These are phyloP conservation scores for Ephydatia muelleri DNA, from an alignment of 37 sponge, comb jelly and placozoan genomes.

Conservation along the genomic window DNA sequence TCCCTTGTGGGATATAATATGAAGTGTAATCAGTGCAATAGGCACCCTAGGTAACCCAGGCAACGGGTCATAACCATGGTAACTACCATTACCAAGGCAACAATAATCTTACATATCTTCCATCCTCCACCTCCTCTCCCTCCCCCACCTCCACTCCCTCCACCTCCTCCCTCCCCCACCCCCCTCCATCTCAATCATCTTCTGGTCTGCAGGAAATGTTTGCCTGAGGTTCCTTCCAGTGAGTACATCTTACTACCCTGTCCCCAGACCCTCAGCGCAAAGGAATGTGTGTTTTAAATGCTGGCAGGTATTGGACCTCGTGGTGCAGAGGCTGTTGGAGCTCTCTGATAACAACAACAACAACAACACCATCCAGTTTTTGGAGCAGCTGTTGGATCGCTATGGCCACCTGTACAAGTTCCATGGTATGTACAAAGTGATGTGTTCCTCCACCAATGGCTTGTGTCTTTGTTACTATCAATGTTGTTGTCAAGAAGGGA, in stretches of 20 bases:
- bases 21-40: too few species aligned
- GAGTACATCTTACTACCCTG: not conserved
- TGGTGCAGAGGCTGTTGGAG: conserved; percentile 82
- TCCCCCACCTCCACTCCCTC: not conserved
- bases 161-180: not conserved
- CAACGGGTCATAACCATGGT: not conserved
- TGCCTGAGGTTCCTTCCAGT: conserved; percentile 66
- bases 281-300: not conserved
- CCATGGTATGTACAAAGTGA: conserved; percentile 53
- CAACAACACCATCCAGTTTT: conserved; percentile 28
- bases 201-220: conserved; percentile 67
- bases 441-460: not conserved
- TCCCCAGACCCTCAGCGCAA: not conserved
- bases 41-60: too few species aligned
- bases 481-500: not conserved
- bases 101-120: too few species aligned
- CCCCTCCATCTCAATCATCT: not conserved
- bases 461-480: not conserved
- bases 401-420: conserved; percentile 72
- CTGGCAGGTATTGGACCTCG: conserved; percentile 71
- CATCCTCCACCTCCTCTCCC: too few species aligned
- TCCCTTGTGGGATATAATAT: too few species aligned
- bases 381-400: conserved; percentile 57
- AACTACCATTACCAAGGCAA: not conserved
- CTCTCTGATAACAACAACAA: conserved; percentile 17